Evolutionary conservation across 2,888 invertebrate species (phyloP).

Genomic region (Phytoseiulus persimilis): DNA sequence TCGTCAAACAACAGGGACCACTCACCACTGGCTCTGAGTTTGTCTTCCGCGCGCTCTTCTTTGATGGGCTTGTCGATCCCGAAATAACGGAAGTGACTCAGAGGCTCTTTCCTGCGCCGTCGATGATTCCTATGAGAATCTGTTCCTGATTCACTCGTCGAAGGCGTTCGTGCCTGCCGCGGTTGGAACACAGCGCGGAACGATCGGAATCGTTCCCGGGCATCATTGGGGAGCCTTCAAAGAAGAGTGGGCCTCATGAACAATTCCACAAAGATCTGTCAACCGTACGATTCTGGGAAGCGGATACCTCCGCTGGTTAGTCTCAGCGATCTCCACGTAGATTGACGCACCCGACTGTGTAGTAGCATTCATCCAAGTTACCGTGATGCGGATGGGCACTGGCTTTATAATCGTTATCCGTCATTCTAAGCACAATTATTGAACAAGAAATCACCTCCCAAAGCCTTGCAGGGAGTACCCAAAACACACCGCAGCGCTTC

Average conservation of each 20-base stretch:
- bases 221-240: neutral
- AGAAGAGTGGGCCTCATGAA: neutral
- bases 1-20: neutral
- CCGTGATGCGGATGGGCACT: constrained; percentile 35
- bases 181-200: constrained; percentile 13
- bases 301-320: neutral
- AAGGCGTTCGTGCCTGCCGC: neutral
- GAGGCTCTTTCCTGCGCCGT: neutral
- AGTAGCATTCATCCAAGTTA: constrained; percentile 13
- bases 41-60: neutral
- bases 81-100: constrained; percentile 34
- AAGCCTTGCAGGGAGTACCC: neutral
- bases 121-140: no score
- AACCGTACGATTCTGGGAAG: no score
- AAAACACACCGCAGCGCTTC: neutral
- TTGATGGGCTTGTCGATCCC: constrained; percentile 29
- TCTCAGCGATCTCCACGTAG: neutral
- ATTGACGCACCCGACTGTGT: constrained; percentile 14
- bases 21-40: neutral
- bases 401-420: neutral
- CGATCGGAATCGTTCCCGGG: neutral
- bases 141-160: neutral
- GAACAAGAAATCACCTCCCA: neutral
- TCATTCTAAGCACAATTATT: neutral
- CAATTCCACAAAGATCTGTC: neutral